Percentiles rank a stretch among this genome's conserved stretches.
Evolutionary conservation across 1,140 invertebrate species (phyloP).

Genomic region (Drosophila virilis): DNA sequence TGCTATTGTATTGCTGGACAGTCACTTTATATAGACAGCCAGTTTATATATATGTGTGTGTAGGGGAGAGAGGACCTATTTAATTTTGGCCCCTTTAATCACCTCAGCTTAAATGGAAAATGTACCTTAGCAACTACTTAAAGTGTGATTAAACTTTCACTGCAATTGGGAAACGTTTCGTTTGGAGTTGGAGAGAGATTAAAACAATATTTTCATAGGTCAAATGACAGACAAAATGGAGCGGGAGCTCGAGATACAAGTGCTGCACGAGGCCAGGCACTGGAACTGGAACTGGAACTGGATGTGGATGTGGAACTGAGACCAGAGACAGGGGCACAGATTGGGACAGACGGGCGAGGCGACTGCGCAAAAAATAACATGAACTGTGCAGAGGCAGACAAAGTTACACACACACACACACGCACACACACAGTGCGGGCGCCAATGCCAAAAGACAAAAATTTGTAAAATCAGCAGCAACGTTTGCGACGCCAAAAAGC

Average conservation of each 20-base stretch:
- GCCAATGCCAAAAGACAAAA: slow-evolving; percentile 67
- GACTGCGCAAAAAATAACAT: slow-evolving; percentile 76
- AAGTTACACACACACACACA: slow-evolving; percentile 45
- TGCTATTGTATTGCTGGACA: too few species aligned
- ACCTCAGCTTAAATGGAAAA: slow-evolving; percentile 3
- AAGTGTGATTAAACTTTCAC: slow-evolving; percentile 60
- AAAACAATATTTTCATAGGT: slow-evolving; percentile 77
- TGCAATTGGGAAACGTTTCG: slow-evolving; percentile 42
- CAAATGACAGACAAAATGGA: slow-evolving; percentile 66
- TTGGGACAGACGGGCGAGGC: slow-evolving; percentile 72
- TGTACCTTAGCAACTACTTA: slow-evolving; percentile 11
- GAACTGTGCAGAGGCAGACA: slow-evolving; percentile 64
- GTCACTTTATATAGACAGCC: too few species aligned
- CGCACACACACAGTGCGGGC: slow-evolving; percentile 53
- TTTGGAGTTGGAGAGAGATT: slow-evolving; percentile 58
- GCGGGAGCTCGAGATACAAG: slow-evolving; percentile 39
- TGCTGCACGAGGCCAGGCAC: slow-evolving; percentile 23
- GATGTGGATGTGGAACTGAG: slow-evolving; percentile 29
- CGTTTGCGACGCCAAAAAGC: slow-evolving; percentile 25
- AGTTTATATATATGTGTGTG: too few species aligned
- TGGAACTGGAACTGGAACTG: slow-evolving; percentile 41
- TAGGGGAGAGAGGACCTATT: too few species aligned
- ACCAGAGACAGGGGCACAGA: slow-evolving; percentile 7
- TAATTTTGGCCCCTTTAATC: too few species aligned
- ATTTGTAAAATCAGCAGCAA: slow-evolving; percentile 78